Percentiles rank a stretch among this genome's conserved stretches.
Conservation (phyloP, 2,113 vertebrate species). For the Baryphthengus martii region DNA sequence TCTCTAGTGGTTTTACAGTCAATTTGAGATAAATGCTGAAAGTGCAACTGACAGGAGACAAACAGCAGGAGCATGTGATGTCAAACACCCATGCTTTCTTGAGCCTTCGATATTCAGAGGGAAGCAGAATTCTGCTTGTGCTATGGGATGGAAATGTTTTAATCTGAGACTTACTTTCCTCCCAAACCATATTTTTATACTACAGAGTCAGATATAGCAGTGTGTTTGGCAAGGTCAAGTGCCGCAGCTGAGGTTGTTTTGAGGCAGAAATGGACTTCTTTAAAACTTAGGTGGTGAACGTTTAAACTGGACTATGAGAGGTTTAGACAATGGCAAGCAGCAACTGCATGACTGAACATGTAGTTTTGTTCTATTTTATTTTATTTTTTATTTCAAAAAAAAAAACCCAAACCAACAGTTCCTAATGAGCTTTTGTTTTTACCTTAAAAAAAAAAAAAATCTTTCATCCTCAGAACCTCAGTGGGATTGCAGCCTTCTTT, state of each 20-base stretch:
- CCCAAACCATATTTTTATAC: background rate
- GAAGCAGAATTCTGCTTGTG: background rate
- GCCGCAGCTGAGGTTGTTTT: background rate
- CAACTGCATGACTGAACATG: background rate
- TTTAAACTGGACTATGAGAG: background rate
- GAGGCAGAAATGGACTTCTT: background rate
- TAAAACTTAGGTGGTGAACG: background rate
- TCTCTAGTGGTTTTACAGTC: background rate
- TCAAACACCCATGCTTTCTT: background rate
- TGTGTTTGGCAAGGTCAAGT: background rate
- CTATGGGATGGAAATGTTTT: background rate
- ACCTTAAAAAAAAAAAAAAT: background rate
- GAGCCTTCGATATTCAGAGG: background rate
- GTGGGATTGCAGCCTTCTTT: background rate
- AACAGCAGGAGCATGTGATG: background rate
- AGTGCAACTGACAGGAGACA: background rate
- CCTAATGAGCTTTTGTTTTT: background rate
- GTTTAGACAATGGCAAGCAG: background rate
- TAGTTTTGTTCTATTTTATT: background rate
- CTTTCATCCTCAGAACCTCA: background rate
- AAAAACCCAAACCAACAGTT: no score
- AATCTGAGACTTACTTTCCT: background rate
- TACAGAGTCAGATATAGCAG: background rate
- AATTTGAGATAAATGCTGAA: background rate
- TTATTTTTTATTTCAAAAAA: background rate